These are phyloP conservation scores for Globia sparganii DNA, from an alignment of 2,888 invertebrate genomes.

Conservation along the genomic window DNA sequence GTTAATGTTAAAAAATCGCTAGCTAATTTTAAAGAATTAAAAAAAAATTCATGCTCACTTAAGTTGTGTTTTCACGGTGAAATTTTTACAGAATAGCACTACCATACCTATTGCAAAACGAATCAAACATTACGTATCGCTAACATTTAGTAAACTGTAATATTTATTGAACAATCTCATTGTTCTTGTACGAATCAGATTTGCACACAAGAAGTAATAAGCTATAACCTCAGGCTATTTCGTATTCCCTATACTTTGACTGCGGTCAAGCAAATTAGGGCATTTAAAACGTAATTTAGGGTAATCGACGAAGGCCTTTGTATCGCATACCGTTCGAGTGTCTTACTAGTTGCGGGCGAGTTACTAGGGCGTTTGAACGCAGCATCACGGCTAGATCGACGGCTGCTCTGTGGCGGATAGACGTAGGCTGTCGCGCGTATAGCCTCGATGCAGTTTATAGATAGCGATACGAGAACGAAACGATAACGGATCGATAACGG, in stretches of 20 bases:
- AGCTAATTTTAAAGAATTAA: no score
- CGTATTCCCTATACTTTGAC: constrained; percentile 35
- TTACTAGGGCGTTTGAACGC: constrained; percentile 49
- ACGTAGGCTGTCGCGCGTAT: constrained; percentile 50
- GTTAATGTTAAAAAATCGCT: no score
- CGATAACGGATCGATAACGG: constrained; percentile 15
- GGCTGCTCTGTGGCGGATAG: constrained; percentile 16
- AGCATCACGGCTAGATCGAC: constrained; percentile 38
- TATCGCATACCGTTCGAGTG: constrained; percentile 69
- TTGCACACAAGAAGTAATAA: constrained; percentile 46
- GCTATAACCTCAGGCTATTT: constrained; percentile 55
- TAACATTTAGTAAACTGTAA: constrained; percentile 39
- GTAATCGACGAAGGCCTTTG: constrained; percentile 66
- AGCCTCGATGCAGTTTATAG: constrained; percentile 10
- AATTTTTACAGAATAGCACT: not conserved
- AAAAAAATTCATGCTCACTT: no score
- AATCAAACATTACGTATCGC: constrained; percentile 21
- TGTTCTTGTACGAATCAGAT: constrained; percentile 54
- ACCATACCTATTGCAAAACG: not conserved
- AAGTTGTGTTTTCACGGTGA: no score
- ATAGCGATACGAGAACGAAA: constrained; percentile 24
- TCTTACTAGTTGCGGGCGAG: constrained; percentile 63
- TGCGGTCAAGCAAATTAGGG: constrained; percentile 64
- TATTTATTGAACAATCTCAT: constrained; percentile 41
- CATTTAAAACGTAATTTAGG: constrained; percentile 66